Percentiles rank a stretch among this genome's conserved stretches.
These are phyloP conservation scores for Eulemur rufifrons DNA, from an alignment of 2,113 vertebrate genomes.

Conservation along the genomic window DNA sequence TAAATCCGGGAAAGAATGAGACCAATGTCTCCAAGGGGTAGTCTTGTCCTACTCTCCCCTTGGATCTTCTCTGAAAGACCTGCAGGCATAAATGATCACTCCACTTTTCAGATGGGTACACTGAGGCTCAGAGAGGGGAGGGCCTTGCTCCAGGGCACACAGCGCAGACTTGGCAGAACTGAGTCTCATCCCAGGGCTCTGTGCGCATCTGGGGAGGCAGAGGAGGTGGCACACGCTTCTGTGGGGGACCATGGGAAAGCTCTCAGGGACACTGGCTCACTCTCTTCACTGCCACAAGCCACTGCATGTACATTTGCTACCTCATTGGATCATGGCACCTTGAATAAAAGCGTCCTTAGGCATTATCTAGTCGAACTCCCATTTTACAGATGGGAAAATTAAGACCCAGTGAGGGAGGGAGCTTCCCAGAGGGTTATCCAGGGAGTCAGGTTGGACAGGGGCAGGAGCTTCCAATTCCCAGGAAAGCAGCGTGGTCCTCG, in stretches of 20 bases:
- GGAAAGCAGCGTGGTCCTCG: neutral
- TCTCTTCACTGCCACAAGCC: neutral
- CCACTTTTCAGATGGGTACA: neutral
- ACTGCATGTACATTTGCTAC: neutral
- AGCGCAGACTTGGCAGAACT: neutral
- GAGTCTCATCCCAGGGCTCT: neutral
- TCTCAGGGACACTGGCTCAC: neutral
- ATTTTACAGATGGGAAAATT: conserved; percentile 39
- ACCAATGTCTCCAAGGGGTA: neutral
- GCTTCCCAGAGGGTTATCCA: neutral
- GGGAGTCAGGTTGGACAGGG: neutral
- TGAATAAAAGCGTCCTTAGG: neutral
- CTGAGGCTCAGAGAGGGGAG: neutral
- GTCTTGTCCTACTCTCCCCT: neutral
- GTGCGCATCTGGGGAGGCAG: neutral
- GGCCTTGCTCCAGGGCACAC: neutral
- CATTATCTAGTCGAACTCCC: neutral
- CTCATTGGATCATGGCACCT: neutral
- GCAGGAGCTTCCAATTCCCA: neutral
- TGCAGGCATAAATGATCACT: neutral
- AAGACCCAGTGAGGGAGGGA: neutral
- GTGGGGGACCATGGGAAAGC: too few relatives aligned
- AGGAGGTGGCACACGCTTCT: neutral
- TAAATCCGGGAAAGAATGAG: neutral
- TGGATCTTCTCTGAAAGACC: neutral